phyloP scores from a whole-genome alignment of 2,797 vertebrate species.

The Protonibea diacanthus region DNA sequence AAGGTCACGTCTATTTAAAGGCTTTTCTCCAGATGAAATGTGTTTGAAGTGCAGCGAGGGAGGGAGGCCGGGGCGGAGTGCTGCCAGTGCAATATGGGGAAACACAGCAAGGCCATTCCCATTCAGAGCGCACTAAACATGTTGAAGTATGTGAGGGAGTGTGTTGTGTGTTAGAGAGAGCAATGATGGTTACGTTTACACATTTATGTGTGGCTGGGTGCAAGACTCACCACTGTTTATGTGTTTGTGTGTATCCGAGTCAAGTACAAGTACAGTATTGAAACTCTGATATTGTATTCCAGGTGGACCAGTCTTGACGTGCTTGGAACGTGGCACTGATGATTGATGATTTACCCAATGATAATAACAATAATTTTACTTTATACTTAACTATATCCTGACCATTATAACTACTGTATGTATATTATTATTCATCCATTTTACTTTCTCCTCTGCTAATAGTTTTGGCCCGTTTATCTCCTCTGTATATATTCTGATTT shows the following conservation, averaged over 20 bases:
- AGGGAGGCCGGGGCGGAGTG: constrained; percentile 20
- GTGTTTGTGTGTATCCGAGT: not conserved
- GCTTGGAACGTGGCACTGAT: no score
- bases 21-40: constrained; percentile 73
- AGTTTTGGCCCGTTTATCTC: no score
- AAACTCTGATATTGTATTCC: not conserved
- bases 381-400: no score
- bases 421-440: no score
- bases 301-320: not conserved
- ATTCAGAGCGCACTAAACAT: constrained; percentile 49
- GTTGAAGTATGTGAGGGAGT: constrained; percentile 17
- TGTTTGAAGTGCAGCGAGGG: constrained; percentile 73
- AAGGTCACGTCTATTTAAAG: constrained; percentile 85
- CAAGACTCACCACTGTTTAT: no score
- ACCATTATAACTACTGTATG: no score
- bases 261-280: not conserved
- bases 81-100: constrained; percentile 31
- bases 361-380: no score
- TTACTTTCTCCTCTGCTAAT: no score
- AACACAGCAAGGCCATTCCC: constrained; percentile 67
- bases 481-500: no score
- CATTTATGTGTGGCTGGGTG: not conserved
- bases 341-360: no score
- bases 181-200: not conserved
- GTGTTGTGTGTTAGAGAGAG: not conserved